Evolutionary conservation across 2,113 vertebrate species (phyloP), one percentile per base, ranked within the genome.

Genomic region (Proterorhinus semilunaris): DNA sequence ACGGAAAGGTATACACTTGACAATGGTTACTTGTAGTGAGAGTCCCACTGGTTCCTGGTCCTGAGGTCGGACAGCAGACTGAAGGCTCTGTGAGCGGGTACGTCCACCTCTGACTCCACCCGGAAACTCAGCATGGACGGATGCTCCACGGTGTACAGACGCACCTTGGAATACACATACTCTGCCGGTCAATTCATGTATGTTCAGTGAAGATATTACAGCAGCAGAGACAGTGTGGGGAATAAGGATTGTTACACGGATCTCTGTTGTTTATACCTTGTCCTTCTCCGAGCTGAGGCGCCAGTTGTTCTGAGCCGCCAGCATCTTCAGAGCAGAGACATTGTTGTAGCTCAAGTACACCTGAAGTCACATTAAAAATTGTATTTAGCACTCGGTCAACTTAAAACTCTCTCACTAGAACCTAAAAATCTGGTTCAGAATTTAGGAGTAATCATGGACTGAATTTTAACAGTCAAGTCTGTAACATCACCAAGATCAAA

Each of bases 301-400:
- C 97, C 97, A 99, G 87, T 91, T 89, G 0, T 92, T 90, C 76
- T 91, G 93, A 74, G 95, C 94, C 11, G 96, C 92, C 0, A 98
- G 84, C 52, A 88, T 95, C 91, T 96, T 97, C 81, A 99, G 91
- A 0, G 96, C 95, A 6, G 94, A 96, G 53, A 98, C 94, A 0
- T 99, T 98, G 89, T 98, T 98, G 78, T 95, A 99, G 93, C 96
- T 99, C 78, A 99, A 91, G 80, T 96, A 99, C 53, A 98, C 95
- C 97, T 99, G 86, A 10, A 69, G n/a, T 75, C 12, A 68, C 1
- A 61, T 1, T 54, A 10, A 3, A 15, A 8, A 9, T 44, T 10
- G 46, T 1, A 8, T 3, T 6, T 16, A 62, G 50, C 2, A 7
- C 6, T 21, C 10, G 36, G n/a, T n/a, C n/a, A n/a, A n/a, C n/a